Evolutionary conservation across 2,797 vertebrate genomes (phyloP).

Genomic region (Podarcis lilfordi): DNA sequence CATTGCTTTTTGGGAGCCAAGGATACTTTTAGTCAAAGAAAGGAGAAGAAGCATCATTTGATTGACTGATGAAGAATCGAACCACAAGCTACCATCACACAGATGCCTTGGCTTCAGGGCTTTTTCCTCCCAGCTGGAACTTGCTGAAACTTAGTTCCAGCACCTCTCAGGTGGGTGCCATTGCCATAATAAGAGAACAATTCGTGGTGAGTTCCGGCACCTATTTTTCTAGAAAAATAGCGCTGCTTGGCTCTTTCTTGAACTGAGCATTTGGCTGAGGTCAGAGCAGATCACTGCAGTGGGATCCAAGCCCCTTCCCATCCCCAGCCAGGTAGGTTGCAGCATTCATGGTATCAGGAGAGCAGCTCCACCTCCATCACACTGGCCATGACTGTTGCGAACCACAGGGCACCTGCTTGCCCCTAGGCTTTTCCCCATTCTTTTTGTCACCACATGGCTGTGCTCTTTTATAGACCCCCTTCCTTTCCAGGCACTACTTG

Average conservation of each 20-base stretch:
- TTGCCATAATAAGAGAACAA: too few relatives aligned
- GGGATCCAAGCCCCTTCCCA: background rate
- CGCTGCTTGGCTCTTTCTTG: too few relatives aligned
- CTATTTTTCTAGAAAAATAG: too few relatives aligned
- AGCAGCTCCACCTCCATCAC: too few relatives aligned
- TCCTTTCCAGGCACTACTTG: background rate
- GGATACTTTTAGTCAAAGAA: conserved; percentile 27
- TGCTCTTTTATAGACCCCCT: background rate
- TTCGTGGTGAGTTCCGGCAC: too few relatives aligned
- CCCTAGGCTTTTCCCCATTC: background rate
- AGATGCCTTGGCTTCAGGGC: background rate
- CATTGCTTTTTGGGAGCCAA: conserved; percentile 54
- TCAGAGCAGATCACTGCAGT: too few relatives aligned
- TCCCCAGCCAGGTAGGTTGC: too few relatives aligned
- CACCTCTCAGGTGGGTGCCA: too few relatives aligned
- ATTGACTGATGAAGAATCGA: conserved; percentile 41
- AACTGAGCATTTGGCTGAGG: too few relatives aligned
- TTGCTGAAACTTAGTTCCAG: too few relatives aligned
- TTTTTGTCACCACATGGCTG: background rate
- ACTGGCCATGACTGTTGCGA: background rate
- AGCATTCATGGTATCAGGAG: too few relatives aligned
- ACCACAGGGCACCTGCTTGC: background rate
- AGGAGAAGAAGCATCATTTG: conserved; percentile 36
- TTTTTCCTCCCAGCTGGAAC: too few relatives aligned
- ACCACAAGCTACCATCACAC: background rate